Conservation (phyloP, 2,113 vertebrate species). For the Eidolon helvum region DNA sequence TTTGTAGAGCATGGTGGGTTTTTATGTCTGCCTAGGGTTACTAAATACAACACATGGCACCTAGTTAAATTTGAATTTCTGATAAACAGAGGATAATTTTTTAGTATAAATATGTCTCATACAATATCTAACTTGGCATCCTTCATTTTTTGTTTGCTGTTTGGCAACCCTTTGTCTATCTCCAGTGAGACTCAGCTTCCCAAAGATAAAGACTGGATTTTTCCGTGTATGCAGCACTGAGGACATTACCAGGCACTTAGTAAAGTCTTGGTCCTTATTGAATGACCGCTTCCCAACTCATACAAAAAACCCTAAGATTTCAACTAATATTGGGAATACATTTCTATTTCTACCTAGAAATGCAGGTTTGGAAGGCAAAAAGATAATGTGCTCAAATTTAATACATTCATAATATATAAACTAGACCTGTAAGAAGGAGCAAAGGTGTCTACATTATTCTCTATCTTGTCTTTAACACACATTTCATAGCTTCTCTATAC, state of each 20-base stretch:
- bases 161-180: neutral
- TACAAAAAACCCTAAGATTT: neutral
- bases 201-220: neutral
- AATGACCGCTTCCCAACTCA: neutral
- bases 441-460: neutral
- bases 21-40: neutral
- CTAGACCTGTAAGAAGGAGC: neutral
- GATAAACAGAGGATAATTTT: neutral
- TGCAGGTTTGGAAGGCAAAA: neutral
- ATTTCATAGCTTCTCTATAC: neutral
- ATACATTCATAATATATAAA: neutral
- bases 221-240: neutral
- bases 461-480: neutral
- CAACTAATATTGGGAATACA: neutral
- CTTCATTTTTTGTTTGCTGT: neutral
- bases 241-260: neutral
- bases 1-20: neutral
- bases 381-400: neutral
- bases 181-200: neutral
- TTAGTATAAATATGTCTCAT: neutral
- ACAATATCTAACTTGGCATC: neutral
- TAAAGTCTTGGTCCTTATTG: neutral
- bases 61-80: neutral
- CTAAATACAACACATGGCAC: neutral
- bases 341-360: neutral